These are phyloP conservation scores for Dromiciops gliroides DNA, from an alignment of 2,113 vertebrate genomes.

Conservation along the genomic window DNA sequence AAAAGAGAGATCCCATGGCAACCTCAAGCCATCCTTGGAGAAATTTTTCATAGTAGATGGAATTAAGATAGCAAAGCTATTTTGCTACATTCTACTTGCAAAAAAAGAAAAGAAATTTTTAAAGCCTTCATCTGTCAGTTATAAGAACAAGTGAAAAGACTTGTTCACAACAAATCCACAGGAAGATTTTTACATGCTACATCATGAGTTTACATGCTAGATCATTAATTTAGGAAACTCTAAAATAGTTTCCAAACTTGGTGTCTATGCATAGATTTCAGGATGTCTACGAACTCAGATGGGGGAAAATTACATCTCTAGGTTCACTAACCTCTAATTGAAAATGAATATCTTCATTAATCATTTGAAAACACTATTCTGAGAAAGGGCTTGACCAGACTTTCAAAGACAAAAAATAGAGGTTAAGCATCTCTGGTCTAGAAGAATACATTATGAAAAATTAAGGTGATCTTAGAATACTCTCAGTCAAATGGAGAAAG, in stretches of 20 bases:
- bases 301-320: neutral
- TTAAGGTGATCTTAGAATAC: neutral
- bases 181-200: neutral
- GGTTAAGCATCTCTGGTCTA: neutral
- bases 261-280: neutral
- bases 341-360: neutral
- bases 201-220: neutral
- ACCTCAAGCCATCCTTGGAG: neutral
- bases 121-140: neutral
- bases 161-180: neutral
- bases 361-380: neutral
- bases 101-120: constrained; percentile 1
- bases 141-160: neutral
- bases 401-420: neutral
- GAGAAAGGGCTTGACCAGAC: neutral
- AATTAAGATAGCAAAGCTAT: neutral
- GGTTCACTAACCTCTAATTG: neutral
- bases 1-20: neutral
- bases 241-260: neutral
- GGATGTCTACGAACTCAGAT: neutral
- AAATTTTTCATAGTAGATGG: neutral
- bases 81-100: neutral
- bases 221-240: neutral
- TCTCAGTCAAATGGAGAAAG: neutral
- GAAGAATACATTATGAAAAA: constrained; percentile 2